These are phyloP conservation scores for Hypena proboscidalis DNA, from an alignment of 2,888 invertebrate species.

Conservation along the genomic window DNA sequence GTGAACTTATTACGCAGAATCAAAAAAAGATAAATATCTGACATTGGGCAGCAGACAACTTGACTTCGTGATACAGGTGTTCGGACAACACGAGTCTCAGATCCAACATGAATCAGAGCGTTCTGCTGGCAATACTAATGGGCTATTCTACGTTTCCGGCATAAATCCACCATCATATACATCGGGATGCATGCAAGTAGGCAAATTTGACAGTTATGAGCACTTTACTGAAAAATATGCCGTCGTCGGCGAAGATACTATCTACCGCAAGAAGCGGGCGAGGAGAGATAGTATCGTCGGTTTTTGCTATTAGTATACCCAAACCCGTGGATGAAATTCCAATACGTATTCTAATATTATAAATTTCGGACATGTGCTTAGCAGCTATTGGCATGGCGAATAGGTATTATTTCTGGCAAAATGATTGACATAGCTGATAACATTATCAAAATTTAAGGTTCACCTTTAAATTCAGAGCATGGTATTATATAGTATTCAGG, in stretches of 20 bases:
- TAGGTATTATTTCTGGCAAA: slow-evolving; percentile 35
- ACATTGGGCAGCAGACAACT: slow-evolving; percentile 20
- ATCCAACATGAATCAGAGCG: slow-evolving; percentile 54
- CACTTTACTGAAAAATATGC: slow-evolving; percentile 55
- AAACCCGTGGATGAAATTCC: slow-evolving; percentile 56
- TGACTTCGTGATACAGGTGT: slow-evolving; percentile 53
- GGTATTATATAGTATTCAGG: not conserved
- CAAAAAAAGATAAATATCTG: slow-evolving; percentile 15
- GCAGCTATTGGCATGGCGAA: slow-evolving; percentile 30
- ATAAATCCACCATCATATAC: slow-evolving; percentile 49
- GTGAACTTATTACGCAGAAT: slow-evolving; percentile 1
- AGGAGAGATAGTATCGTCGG: slow-evolving; percentile 54
- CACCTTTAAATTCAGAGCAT: slow-evolving; percentile 26
- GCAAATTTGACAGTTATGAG: slow-evolving; percentile 68
- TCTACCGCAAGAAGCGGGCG: slow-evolving; percentile 44
- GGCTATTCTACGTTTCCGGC: slow-evolving; percentile 62
- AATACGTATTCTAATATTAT: slow-evolving; percentile 42
- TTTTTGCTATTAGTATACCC: slow-evolving; percentile 44
- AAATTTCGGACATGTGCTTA: slow-evolving; percentile 38
- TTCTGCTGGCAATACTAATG: slow-evolving; percentile 64
- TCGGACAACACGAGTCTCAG: slow-evolving; percentile 47
- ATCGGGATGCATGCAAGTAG: slow-evolving; percentile 49
- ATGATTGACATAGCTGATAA: slow-evolving; percentile 31
- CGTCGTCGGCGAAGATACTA: slow-evolving; percentile 55
- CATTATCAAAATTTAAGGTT: slow-evolving; percentile 10